These are phyloP conservation scores for Speoplatyrhinus poulsoni DNA, from an alignment of 2,113 vertebrate genomes.

Conservation along the genomic window DNA sequence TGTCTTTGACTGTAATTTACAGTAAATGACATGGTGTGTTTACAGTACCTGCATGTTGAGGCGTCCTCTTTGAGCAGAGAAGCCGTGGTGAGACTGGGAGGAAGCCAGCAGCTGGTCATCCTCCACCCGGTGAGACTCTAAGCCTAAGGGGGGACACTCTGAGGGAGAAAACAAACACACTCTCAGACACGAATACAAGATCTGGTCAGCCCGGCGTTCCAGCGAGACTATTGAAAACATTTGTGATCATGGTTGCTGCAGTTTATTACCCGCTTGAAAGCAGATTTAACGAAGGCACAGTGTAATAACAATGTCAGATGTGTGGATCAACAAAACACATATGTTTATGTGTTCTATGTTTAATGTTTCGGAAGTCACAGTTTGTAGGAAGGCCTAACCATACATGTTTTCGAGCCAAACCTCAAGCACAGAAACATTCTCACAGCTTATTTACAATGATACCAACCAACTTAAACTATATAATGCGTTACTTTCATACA, in stretches of 20 bases:
- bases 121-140: constrained; percentile 92
- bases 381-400: neutral
- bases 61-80: constrained; percentile 84
- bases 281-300: neutral
- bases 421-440: neutral
- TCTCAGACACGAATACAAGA: neutral
- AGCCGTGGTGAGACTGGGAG: constrained; percentile 86
- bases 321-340: neutral
- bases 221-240: constrained; percentile 8
- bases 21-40: neutral
- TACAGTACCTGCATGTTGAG: constrained; percentile 90
- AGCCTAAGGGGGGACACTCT: constrained; percentile 94
- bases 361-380: neutral
- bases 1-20: no score
- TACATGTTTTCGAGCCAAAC: neutral
- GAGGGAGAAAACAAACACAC: constrained; percentile 18
- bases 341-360: neutral
- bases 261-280: neutral
- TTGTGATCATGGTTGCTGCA: neutral
- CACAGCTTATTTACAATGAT: neutral
- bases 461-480: neutral
- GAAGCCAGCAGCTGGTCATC: constrained; percentile 91
- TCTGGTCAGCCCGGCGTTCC: neutral
- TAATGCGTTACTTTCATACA: neutral
- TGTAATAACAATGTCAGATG: neutral